phyloP scores from a whole-genome alignment of 1,140 invertebrate genomes.

The Drosophila bifasciata region DNA sequence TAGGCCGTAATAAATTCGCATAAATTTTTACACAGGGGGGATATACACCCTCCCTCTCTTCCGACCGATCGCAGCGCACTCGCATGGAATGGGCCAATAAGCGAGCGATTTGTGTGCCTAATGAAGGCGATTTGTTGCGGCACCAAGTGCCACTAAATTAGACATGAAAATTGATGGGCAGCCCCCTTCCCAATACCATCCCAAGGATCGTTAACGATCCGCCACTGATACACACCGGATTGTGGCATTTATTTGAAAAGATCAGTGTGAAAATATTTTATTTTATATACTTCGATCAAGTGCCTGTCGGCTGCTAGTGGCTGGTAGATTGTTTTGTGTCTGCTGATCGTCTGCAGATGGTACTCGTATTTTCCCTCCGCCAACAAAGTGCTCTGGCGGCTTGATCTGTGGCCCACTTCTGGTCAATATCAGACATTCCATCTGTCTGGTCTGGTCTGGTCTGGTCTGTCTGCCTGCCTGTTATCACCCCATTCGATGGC shows the following conservation, averaged over 20 bases:
- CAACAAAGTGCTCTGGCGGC: no score
- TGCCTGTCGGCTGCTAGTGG: constrained; percentile 17
- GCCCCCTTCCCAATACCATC: not conserved
- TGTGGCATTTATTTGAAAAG: constrained; percentile 47
- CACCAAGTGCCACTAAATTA: constrained; percentile 74
- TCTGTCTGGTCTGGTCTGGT: constrained; percentile 9
- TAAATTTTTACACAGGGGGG: constrained; percentile 56
- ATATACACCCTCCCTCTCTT: no score
- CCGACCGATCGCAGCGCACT: constrained; percentile 1
- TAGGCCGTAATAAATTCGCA: constrained; percentile 66
- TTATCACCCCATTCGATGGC: constrained; percentile 66
- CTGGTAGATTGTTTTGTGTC: constrained; percentile 1
- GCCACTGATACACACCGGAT: constrained; percentile 53
- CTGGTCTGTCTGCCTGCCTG: constrained; percentile 17
- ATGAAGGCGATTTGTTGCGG: constrained; percentile 76
- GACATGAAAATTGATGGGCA: constrained; percentile 59
- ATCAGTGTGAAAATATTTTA: constrained; percentile 79
- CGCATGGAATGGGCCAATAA: constrained; percentile 61
- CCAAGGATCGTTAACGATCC: constrained; percentile 57
- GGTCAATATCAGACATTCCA: constrained; percentile 64
- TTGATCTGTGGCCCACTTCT: constrained; percentile 40
- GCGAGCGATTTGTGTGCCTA: constrained; percentile 72
- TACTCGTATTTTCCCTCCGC: no score
- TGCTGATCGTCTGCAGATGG: constrained; percentile 16
- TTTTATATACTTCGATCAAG: constrained; percentile 75